Conservation (phyloP, 2,113 vertebrate species). For the Passerina amoena region DNA sequence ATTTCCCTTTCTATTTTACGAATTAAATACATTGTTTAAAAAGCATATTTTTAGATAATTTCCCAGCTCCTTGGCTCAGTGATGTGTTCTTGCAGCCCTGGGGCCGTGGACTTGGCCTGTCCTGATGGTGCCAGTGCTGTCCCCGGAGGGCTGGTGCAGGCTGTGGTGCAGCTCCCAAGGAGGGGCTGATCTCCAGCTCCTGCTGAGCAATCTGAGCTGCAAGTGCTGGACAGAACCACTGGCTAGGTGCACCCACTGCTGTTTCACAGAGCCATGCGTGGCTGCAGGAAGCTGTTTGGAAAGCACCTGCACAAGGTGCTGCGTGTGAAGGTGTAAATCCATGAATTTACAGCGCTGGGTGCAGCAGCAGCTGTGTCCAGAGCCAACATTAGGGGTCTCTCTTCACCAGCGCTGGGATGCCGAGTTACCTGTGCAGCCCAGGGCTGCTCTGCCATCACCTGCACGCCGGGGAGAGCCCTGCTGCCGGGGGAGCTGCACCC, state of each 20-base stretch:
- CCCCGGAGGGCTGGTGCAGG: too few relatives aligned
- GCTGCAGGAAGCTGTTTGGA: not conserved
- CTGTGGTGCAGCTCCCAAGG: not conserved
- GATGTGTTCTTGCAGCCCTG: not conserved
- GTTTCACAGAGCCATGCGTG: not conserved
- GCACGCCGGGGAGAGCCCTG: rapidly evolving
- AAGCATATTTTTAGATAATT: not conserved
- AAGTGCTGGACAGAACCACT: not conserved
- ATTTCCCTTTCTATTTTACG: not conserved
- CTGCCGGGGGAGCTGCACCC: not conserved
- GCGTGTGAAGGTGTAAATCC: not conserved
- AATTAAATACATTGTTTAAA: not conserved
- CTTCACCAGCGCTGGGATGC: not conserved
- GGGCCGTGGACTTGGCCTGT: rapidly evolving
- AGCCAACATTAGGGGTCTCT: slow-evolving; percentile 42
- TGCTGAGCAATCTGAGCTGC: not conserved
- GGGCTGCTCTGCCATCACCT: not conserved
- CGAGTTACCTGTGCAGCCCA: not conserved
- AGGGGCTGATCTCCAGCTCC: not conserved
- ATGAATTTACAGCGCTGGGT: rapidly evolving
- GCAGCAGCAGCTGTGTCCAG: not conserved
- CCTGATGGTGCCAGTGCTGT: too few relatives aligned
- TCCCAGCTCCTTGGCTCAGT: not conserved
- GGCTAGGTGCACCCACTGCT: not conserved
- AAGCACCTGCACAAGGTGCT: not conserved